These are phyloP conservation scores for Menidia menidia DNA, from an alignment of 2,797 vertebrate species.

Conservation along the genomic window DNA sequence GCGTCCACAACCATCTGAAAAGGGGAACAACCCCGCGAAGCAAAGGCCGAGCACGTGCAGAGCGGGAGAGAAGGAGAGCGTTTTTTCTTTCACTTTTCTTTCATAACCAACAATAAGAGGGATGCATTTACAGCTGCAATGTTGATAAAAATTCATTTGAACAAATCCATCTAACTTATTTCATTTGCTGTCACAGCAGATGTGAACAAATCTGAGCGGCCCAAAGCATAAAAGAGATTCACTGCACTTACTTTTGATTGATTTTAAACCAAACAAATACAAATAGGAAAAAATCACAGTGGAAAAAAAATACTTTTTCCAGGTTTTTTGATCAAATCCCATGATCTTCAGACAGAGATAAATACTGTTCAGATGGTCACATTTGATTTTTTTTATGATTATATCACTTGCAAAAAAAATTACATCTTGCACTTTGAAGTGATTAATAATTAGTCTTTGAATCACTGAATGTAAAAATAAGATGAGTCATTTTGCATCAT, in stretches of 20 bases:
- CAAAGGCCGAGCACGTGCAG: slow-evolving; percentile 40
- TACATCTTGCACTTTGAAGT: too few relatives aligned
- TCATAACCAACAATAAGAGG: not conserved
- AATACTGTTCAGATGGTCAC: too few relatives aligned
- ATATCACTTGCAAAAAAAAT: too few relatives aligned
- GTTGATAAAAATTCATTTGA: not conserved
- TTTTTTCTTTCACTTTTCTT: slow-evolving; percentile 21
- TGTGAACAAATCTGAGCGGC: not conserved
- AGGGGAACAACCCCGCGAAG: slow-evolving; percentile 68
- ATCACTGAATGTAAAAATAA: too few relatives aligned
- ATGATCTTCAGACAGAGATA: too few relatives aligned
- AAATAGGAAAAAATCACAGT: too few relatives aligned
- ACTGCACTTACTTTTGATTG: not conserved
- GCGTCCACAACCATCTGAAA: slow-evolving; percentile 73
- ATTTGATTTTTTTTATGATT: too few relatives aligned
- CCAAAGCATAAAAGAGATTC: not conserved
- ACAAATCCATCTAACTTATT: not conserved
- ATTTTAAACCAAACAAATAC: not conserved
- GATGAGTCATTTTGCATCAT: too few relatives aligned
- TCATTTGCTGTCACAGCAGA: not conserved
- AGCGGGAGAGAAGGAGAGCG: slow-evolving; percentile 14
- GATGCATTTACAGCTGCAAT: not conserved
- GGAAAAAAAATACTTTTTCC: too few relatives aligned
- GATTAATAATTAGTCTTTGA: too few relatives aligned
- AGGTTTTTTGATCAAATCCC: too few relatives aligned